Evolutionary conservation across 2,888 invertebrate species (phyloP), one percentile per base, ranked within the genome.

Genomic region (Romanomermis culicivorax): DNA sequence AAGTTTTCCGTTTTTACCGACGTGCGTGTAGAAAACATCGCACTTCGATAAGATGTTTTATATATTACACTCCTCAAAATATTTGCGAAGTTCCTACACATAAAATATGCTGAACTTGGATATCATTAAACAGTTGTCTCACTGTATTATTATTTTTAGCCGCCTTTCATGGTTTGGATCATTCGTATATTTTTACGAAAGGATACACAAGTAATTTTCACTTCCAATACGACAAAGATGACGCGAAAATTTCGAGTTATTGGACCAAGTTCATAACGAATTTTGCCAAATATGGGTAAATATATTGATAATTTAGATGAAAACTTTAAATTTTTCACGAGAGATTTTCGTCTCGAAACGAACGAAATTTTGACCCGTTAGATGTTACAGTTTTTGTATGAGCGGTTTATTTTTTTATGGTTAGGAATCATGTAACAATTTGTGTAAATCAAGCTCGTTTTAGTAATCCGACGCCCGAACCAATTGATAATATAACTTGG

Each of bases 161-260:
- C 36, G 64, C 68, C 14, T 68, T 66, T 55, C 68, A 68, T 47
- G 68, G 68, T 1, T 56, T 68, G 25, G 68, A 68, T 56, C 68
- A 68, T 56, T 64, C 66, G 4, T 68, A 62, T 60, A 64, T 68
- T 29, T 68, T 68, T 60, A 62, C 64, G 1, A 55, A 60, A 47
- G 68, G 68, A 23, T 68, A 68, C 61, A 62, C 58, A n/a, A 59
- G 58, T 52, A 65, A 65, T 43, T 56, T 61, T 36, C 54, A 64
- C 50, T 58, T 59, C 25, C 64, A 67, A 1, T 68, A 59, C 58
- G 60, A 62, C 7, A 63, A 65, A 43, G 59, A 61, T 23, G 68
- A 68, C 48, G 60, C 61, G 50, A 59, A 60, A 2, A 64, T 68
- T 63, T 60, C 64, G 2, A 59, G 62, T 20, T 59, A 65, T 55